Conservation (phyloP, 1,140 invertebrate species). For the Neodiprion virginianus region DNA sequence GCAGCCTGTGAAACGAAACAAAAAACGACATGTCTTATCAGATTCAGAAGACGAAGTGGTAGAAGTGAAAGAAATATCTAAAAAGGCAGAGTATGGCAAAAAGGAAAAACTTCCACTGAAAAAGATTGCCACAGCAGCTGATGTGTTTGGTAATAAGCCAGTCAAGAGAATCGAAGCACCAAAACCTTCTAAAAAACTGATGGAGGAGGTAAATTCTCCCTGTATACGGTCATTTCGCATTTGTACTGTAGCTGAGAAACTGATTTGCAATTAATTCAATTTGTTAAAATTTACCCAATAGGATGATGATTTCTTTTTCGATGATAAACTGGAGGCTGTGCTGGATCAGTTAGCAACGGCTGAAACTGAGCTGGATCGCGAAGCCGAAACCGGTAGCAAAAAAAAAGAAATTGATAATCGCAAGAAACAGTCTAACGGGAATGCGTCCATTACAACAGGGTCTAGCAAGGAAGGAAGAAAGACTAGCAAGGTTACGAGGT, state of each 20-base stretch:
- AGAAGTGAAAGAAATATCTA: constrained; percentile 25
- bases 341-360: constrained; percentile 67
- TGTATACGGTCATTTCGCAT: constrained; percentile 16
- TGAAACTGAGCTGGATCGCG: constrained; percentile 32
- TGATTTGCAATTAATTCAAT: constrained; percentile 21
- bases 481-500: neutral
- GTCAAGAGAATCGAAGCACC: constrained; percentile 45
- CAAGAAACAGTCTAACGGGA: neutral
- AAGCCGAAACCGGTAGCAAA: neutral
- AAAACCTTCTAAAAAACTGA: constrained; percentile 37
- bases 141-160: constrained; percentile 57
- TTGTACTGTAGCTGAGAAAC: constrained; percentile 3
- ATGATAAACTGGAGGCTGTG: constrained; percentile 74
- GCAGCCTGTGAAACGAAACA: constrained; percentile 33
- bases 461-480: neutral
- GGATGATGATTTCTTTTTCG: constrained; percentile 67
- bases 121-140: constrained; percentile 36
- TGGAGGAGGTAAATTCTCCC: constrained; percentile 26
- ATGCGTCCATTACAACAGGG: neutral
- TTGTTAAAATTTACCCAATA: constrained; percentile 47
- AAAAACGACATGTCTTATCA: constrained; percentile 38
- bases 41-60: constrained; percentile 53
- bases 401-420: constrained; percentile 1
- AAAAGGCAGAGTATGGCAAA: constrained; percentile 22
- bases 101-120: constrained; percentile 20